phyloP scores from a whole-genome alignment of 2,113 vertebrate genomes.

The Platichthys stellatus region DNA sequence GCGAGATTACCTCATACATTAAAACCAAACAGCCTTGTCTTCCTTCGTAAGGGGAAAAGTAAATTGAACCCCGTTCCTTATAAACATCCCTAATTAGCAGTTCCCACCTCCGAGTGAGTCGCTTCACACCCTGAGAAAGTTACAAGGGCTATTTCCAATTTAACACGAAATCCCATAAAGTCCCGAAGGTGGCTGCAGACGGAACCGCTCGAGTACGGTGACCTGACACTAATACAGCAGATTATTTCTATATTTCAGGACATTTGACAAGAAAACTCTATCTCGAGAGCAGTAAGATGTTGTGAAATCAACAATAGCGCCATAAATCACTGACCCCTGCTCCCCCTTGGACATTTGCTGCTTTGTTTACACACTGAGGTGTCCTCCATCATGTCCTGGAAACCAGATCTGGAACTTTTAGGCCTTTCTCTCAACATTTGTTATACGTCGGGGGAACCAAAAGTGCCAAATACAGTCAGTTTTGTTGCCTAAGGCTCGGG shows the following conservation, averaged over 20 bases:
- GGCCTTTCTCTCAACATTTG: background rate
- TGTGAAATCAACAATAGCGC: no score
- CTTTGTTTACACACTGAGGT: no score
- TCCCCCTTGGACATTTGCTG: no score
- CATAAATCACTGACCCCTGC: no score
- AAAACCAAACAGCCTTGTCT: constrained; percentile 25
- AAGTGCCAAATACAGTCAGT: background rate
- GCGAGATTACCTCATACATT: background rate
- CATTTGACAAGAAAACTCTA: no score
- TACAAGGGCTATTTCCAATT: constrained; percentile 9
- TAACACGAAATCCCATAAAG: constrained; percentile 46
- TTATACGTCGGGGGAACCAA: background rate
- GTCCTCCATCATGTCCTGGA: background rate
- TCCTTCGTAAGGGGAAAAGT: constrained; percentile 60
- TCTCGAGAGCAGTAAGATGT: no score
- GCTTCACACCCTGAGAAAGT: constrained; percentile 14
- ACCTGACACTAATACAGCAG: no score
- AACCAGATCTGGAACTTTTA: background rate
- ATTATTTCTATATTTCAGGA: background rate
- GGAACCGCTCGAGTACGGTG: background rate
- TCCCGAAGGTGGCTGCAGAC: constrained; percentile 8
- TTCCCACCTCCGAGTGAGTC: constrained; percentile 40
- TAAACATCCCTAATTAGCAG: constrained; percentile 58
- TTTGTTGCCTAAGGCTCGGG: constrained; percentile 3
- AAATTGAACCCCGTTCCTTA: constrained; percentile 46